Conservation (phyloP, 2,797 vertebrate genomes). For the Huso huso region DNA sequence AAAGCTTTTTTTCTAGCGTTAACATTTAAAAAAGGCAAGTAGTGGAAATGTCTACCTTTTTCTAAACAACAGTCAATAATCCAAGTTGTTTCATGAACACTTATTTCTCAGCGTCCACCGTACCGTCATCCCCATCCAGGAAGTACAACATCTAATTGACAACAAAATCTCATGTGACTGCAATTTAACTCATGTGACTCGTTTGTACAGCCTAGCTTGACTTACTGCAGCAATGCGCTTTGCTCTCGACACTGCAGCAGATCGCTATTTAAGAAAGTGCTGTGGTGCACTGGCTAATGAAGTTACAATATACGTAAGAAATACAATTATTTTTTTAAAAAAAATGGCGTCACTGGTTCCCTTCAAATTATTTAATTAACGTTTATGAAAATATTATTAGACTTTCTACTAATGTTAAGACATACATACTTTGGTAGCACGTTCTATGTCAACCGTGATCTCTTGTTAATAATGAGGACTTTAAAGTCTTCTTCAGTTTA, state of each 20-base stretch:
- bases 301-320: too few relatives aligned
- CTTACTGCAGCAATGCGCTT: too few relatives aligned
- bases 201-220: not conserved
- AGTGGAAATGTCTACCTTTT: not conserved
- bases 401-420: too few relatives aligned
- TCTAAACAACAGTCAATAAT: not conserved
- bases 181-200: not conserved
- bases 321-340: too few relatives aligned
- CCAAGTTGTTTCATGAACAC: not conserved
- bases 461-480: too few relatives aligned
- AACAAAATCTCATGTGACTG: not conserved
- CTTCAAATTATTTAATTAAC: slow-evolving; percentile 39
- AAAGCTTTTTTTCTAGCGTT: too few relatives aligned
- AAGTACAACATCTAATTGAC: not conserved
- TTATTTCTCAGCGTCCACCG: not conserved
- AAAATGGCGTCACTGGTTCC: slow-evolving; percentile 42
- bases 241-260: too few relatives aligned
- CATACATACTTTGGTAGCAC: slow-evolving; percentile 52
- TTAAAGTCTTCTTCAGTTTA: too few relatives aligned
- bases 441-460: slow-evolving; percentile 61
- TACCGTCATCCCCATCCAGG: not conserved
- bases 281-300: too few relatives aligned
- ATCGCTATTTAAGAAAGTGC: too few relatives aligned
- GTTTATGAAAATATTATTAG: too few relatives aligned
- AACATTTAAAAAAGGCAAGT: too few relatives aligned